Base-by-base conservation (phyloP, 2,888 invertebrate species). In the Hyalella azteca region DNA sequence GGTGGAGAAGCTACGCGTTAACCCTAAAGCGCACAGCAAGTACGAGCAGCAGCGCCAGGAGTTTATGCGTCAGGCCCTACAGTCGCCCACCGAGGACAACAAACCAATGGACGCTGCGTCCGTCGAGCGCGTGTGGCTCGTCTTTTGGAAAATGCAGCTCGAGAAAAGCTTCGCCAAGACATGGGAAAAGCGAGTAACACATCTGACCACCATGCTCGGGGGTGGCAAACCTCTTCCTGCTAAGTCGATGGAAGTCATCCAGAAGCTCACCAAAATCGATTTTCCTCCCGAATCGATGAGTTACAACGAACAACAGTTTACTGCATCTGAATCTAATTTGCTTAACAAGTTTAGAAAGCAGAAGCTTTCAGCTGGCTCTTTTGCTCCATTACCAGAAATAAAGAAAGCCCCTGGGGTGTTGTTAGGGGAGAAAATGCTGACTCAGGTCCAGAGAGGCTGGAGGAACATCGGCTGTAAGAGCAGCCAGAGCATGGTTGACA, bases 341-440 rank as follows among this genome's bases (percentile, higher is more conserved):
- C 75, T 75, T 9, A 75, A 75, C 15, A 75, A 45, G 36, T 45
- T 75, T 7, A 75, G 36, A 29, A 40, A 41, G 75, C 40, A 36
- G 5, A 75, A 75, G 29, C 26, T 32, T 40, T 15, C 41, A 7
- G 45, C 29, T 26, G 26, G 11, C 15, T n/a, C 15, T 60, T 26
- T 22, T 9, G 19, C 22, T 22, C 5, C 15, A 9, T 5, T 39
- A n/a, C 7, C 32, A 9, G n/a, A 73, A 32, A 36, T 19, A 3
- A 13, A 36, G 36, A 45, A 41, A n/a, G 15, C 0, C 0, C 29
- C 75, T 7, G 22, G 45, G n/a, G 45, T 75, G 22, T 26, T 13
- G 15, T 75, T 75, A 29, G 75, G 75, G 19, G 40, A 75, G 29
- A 13, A n/a, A n/a, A 75, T 75, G 75, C 19, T 75, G 75, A 19